phyloP scores from a whole-genome alignment of 2,113 vertebrate genomes.

The Entomyzon cyanotis region DNA sequence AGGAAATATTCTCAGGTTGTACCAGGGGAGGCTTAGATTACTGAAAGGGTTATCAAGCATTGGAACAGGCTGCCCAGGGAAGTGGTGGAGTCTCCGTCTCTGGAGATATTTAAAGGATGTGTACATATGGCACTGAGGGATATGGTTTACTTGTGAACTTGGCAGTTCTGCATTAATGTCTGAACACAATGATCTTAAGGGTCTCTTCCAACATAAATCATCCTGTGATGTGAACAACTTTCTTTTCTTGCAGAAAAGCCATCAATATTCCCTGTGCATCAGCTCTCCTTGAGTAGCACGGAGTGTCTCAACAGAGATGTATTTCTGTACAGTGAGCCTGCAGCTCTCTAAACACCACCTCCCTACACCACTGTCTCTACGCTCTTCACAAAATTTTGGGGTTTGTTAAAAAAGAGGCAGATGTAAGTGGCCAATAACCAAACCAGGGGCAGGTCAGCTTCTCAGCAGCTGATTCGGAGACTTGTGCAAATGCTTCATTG shows the following conservation, averaged over 20 bases:
- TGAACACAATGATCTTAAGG: neutral
- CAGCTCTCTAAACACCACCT: neutral
- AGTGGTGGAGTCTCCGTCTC: neutral
- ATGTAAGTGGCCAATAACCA: neutral
- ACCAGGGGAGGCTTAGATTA: neutral
- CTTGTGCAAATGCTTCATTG: neutral
- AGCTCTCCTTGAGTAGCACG: neutral
- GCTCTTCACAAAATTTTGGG: neutral
- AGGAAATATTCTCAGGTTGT: neutral
- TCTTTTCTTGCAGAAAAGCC: neutral
- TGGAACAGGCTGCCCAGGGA: neutral
- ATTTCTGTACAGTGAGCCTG: neutral
- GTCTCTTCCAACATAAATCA: neutral
- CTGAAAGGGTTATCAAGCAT: neutral
- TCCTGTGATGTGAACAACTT: neutral
- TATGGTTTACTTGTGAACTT: neutral
- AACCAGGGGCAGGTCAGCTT: neutral
- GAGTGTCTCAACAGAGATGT: neutral
- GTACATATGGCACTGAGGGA: neutral
- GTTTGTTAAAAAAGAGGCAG: neutral
- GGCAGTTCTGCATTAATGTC: rapidly evolving
- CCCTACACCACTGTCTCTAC: neutral
- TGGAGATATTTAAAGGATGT: neutral
- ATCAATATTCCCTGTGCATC: neutral
- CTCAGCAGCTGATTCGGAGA: neutral